Conservation (phyloP, 2,113 vertebrate genomes). For the Pristiophorus japonicus region DNA sequence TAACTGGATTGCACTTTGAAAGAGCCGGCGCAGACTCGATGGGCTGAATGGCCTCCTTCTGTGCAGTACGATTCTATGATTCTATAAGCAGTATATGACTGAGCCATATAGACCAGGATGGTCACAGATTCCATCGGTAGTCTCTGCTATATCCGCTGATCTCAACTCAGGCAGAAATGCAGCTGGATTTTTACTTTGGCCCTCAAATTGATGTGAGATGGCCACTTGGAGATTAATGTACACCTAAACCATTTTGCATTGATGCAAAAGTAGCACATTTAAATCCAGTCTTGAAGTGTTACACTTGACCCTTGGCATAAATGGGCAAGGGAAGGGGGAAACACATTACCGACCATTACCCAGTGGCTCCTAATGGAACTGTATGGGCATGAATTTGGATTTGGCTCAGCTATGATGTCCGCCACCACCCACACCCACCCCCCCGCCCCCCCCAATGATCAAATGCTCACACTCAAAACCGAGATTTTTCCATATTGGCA, state of each 20-base stretch:
- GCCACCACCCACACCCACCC: too few relatives aligned
- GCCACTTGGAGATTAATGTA: not conserved
- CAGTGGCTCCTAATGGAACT: not conserved
- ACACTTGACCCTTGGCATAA: not conserved
- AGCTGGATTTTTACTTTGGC: not conserved
- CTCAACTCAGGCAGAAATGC: not conserved
- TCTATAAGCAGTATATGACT: too few relatives aligned
- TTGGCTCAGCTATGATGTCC: not conserved
- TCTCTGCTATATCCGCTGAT: not conserved
- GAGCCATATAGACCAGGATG: not conserved
- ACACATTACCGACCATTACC: not conserved
- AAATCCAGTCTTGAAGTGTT: not conserved
- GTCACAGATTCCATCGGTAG: not conserved
- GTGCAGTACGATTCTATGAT: too few relatives aligned
- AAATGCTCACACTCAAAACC: not conserved
- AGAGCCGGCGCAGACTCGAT: too few relatives aligned
- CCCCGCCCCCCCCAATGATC: too few relatives aligned
- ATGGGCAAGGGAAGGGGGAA: not conserved
- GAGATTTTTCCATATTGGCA: too few relatives aligned
- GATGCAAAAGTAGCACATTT: not conserved
- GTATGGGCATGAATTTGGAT: not conserved
- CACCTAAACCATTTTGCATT: not conserved
- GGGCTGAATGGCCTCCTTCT: too few relatives aligned
- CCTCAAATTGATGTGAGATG: not conserved
- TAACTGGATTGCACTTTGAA: too few relatives aligned